Evolutionary conservation across 1,140 invertebrate genomes (phyloP).

Genomic region (Mya arenaria): DNA sequence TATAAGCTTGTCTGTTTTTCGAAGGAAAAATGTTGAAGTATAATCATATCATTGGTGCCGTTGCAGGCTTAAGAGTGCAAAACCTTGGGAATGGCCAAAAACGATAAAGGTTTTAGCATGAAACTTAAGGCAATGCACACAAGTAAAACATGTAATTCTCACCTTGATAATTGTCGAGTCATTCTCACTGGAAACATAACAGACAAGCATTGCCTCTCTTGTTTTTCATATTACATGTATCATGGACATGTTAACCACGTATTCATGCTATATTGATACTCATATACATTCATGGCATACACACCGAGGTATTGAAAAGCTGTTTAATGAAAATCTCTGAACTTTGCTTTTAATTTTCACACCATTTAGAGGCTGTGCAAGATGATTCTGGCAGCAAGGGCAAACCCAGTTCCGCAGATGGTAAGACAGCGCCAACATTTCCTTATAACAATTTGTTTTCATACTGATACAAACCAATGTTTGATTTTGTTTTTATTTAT

Average conservation of each 20-base stretch:
- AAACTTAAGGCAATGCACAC: no score
- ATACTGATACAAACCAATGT: not conserved
- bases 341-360: not conserved
- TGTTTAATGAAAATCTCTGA: not conserved
- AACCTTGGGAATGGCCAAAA: no score
- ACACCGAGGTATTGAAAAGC: no score
- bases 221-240: not conserved
- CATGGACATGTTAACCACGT: no score
- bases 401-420: slow-evolving; percentile 10
- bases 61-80: no score
- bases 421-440: not conserved
- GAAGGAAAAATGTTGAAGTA: not conserved
- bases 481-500: not conserved
- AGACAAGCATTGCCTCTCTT: slow-evolving; percentile 31
- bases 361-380: slow-evolving; percentile 27
- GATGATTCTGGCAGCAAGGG: slow-evolving; percentile 8
- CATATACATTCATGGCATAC: no score
- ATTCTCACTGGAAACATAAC: no score
- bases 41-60: no score
- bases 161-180: no score
- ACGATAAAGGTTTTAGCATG: no score
- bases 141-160: no score
- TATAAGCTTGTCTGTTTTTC: not conserved
- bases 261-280: no score
- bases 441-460: not conserved